Evolutionary conservation across 2,113 vertebrate genomes (phyloP).

Genomic region (Leucoraja erinaceus): DNA sequence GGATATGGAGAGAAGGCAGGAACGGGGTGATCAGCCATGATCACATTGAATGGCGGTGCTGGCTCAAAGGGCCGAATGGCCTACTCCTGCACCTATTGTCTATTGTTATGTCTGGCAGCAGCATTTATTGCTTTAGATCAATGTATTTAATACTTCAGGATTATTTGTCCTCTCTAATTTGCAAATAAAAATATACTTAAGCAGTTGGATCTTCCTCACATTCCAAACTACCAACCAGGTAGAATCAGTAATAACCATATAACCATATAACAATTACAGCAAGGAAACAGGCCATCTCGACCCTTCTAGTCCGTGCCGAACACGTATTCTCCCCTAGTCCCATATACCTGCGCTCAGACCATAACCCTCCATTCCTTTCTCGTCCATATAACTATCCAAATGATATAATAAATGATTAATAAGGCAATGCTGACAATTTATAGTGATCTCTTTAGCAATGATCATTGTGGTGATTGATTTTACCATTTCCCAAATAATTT

Average conservation of each 20-base stretch:
- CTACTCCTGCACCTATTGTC: no score
- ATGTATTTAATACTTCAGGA: not conserved
- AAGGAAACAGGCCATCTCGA: no score
- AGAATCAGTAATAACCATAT: not conserved
- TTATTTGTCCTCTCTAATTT: not conserved
- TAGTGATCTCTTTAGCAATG: not conserved
- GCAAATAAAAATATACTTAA: not conserved
- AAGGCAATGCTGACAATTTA: not conserved
- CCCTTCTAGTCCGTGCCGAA: no score
- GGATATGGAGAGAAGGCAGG: no score
- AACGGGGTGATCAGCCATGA: no score
- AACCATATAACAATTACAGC: no score
- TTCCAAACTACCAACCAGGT: not conserved
- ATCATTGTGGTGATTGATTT: not conserved
- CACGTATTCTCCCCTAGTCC: no score
- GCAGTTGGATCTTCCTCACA: not conserved
- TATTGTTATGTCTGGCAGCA: not conserved
- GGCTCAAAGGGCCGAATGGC: no score
- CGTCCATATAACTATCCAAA: no score
- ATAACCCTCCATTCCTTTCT: no score
- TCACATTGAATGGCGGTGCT: no score
- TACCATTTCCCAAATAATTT: not conserved
- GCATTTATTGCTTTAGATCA: not conserved
- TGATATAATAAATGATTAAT: not conserved
- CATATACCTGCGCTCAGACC: no score